Evolutionary conservation across 2,113 vertebrate species (phyloP).

Genomic region (Hemibagrus wyckioides): DNA sequence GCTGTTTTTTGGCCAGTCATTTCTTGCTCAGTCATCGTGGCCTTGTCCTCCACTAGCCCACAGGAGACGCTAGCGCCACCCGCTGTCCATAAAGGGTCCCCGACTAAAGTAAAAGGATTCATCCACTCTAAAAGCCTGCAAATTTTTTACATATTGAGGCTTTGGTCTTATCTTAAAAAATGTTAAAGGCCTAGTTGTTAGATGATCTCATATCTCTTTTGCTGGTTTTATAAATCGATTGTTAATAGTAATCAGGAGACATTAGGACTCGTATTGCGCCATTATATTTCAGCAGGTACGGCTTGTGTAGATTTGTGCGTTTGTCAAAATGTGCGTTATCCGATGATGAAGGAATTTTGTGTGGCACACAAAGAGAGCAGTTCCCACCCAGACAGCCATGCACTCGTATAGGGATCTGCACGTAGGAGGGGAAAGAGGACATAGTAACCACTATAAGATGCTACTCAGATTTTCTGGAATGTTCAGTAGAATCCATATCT

Average conservation of each 20-base stretch:
- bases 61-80: constrained; percentile 40
- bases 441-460: neutral
- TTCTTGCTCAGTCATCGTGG: constrained; percentile 60
- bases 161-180: neutral
- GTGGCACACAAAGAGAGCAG: constrained; percentile 27
- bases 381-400: constrained; percentile 30
- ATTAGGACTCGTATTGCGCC: neutral
- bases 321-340: neutral
- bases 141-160: neutral
- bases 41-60: constrained; percentile 4
- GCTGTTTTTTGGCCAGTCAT: neutral
- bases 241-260: neutral
- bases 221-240: neutral
- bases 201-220: neutral
- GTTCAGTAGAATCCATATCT: constrained; percentile 10
- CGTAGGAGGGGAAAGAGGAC: constrained; percentile 36
- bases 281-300: neutral
- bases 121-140: constrained; percentile 37
- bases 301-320: neutral
- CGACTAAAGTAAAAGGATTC: constrained; percentile 14
- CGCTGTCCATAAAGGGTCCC: constrained; percentile 1
- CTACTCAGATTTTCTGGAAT: constrained; percentile 21
- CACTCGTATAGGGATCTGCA: constrained; percentile 13
- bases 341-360: neutral
- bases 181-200: too few relatives aligned